Conservation (phyloP, 2,888 invertebrate species). For the Lepidochrysops patricia region DNA sequence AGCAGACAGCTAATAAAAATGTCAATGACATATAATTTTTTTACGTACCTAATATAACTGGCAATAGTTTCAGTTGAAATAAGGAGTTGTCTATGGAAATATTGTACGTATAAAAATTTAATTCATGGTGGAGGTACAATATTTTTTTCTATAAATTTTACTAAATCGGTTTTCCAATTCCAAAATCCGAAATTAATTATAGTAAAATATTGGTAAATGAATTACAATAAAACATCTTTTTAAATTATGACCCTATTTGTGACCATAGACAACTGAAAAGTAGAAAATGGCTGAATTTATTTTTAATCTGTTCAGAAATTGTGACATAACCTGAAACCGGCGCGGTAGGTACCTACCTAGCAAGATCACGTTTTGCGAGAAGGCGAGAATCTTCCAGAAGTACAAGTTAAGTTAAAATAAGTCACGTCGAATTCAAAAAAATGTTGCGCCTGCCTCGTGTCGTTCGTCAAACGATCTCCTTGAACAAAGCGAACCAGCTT, state of each 20-base stretch:
- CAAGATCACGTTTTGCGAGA: constrained; percentile 65
- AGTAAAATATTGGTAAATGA: no score
- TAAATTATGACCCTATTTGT: no score
- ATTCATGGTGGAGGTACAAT: no score
- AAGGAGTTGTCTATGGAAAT: no score
- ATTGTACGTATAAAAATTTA: no score
- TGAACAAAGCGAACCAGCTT: constrained; percentile 55
- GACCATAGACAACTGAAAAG: background rate
- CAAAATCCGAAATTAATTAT: no score
- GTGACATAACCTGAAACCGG: constrained; percentile 64
- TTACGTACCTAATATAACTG: background rate
- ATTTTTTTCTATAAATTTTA: no score
- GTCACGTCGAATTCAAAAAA: constrained; percentile 39
- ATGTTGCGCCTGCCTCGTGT: constrained; percentile 67
- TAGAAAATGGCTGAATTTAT: background rate
- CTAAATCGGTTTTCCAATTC: no score
- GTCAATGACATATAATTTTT: background rate
- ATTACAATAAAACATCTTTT: background rate
- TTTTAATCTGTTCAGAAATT: constrained; percentile 24
- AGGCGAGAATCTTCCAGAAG: constrained; percentile 67
- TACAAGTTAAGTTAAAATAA: constrained; percentile 34
- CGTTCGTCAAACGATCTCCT: constrained; percentile 50
- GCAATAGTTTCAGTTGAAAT: background rate
- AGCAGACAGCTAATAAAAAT: background rate
- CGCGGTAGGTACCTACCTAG: no score